phyloP scores from a whole-genome alignment of 2,797 vertebrate species.

The Pantherophis vulpinus region DNA sequence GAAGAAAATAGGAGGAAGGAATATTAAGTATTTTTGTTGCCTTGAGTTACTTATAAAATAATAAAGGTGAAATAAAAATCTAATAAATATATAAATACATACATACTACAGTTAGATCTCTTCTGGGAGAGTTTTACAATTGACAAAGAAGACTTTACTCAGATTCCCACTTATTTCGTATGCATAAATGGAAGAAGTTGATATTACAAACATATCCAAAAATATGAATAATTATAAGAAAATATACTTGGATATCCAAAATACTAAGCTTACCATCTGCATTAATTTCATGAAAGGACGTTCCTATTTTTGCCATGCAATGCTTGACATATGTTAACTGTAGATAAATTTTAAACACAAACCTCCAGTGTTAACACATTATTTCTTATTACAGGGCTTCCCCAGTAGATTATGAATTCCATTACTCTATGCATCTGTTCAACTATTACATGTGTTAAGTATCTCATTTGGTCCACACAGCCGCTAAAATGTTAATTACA shows the following conservation, averaged over 20 bases:
- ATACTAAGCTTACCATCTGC: not conserved
- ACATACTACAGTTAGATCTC: not conserved
- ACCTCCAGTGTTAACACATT: not conserved
- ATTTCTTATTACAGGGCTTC: slow-evolving; percentile 20
- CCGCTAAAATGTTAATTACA: slow-evolving; percentile 57
- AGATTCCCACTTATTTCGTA: not conserved
- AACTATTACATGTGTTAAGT: slow-evolving; percentile 21
- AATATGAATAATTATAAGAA: not conserved
- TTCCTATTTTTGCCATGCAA: not conserved
- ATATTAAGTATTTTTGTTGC: not conserved
- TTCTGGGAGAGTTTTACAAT: not conserved
- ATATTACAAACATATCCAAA: not conserved
- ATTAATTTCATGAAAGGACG: not conserved
- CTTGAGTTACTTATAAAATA: not conserved
- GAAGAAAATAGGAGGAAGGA: not conserved
- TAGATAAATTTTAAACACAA: slow-evolving; percentile 22
- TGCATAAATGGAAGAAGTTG: not conserved
- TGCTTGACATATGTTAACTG: slow-evolving; percentile 17
- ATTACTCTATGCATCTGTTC: slow-evolving; percentile 35
- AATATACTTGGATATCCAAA: not conserved
- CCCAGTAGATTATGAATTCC: slow-evolving; percentile 36
- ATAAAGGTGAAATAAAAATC: not conserved
- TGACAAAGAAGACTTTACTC: not conserved
- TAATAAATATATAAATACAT: not conserved
- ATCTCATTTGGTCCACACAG: slow-evolving; percentile 44